Percentiles rank a stretch among this genome's conserved stretches.
These are phyloP conservation scores for Drosophila colorata DNA, from an alignment of 2,888 invertebrate genomes.

Conservation along the genomic window DNA sequence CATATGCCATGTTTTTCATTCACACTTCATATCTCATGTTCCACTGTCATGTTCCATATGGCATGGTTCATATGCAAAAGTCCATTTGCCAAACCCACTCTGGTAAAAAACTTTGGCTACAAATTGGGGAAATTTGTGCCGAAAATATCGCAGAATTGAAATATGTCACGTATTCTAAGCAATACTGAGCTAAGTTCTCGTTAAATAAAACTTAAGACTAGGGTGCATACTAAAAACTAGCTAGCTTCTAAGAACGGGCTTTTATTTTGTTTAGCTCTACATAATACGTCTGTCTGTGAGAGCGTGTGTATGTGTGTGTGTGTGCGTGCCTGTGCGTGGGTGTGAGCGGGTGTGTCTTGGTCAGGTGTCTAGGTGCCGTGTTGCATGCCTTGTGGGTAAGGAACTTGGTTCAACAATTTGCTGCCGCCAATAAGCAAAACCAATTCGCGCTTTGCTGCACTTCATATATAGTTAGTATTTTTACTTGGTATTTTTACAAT, in stretches of 20 bases:
- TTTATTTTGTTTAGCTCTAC: neutral
- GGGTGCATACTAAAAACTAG: constrained; percentile 1
- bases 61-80: neutral
- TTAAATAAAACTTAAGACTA: neutral
- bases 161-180: neutral
- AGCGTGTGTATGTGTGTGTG: neutral
- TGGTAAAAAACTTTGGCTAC: no score
- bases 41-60: neutral
- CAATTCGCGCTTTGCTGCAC: constrained; percentile 49
- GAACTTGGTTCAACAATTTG: constrained; percentile 36
- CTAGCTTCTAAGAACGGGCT: no score
- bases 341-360: constrained; percentile 20
- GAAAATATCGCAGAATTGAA: no score
- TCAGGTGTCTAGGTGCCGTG: constrained; percentile 56
- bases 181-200: neutral
- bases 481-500: constrained; percentile 4
- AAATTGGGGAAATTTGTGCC: no score
- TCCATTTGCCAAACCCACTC: neutral
- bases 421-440: constrained; percentile 58
- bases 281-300: neutral
- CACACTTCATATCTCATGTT: neutral
- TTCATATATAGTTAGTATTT: constrained; percentile 16
- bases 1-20: neutral
- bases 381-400: constrained; percentile 63
- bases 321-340: neutral